These are phyloP conservation scores for Drosophila meridionalis DNA, from an alignment of 2,888 invertebrate genomes.

Conservation along the genomic window DNA sequence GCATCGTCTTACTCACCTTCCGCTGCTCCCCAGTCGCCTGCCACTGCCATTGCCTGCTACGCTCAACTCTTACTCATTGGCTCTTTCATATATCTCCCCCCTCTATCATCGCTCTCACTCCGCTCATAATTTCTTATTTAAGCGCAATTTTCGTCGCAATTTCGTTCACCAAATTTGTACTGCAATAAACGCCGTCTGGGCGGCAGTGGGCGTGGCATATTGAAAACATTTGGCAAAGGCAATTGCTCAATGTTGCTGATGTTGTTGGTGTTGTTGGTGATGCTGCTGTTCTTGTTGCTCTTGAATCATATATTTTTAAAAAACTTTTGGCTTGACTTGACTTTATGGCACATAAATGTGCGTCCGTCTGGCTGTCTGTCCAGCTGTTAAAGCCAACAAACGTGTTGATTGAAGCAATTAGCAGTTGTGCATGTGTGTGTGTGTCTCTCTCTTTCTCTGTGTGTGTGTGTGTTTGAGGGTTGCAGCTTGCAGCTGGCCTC, in stretches of 20 bases:
- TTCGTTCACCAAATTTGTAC: slow-evolving; percentile 48
- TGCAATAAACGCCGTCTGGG: slow-evolving; percentile 45
- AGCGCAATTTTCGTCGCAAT: slow-evolving; percentile 65
- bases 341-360: slow-evolving; percentile 22
- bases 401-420: slow-evolving; percentile 83
- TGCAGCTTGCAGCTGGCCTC: slow-evolving; percentile 51
- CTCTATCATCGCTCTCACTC: not conserved
- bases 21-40: not conserved
- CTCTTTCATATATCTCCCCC: too few species aligned
- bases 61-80: not conserved
- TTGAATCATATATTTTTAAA: slow-evolving; percentile 16
- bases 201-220: slow-evolving; percentile 42
- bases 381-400: slow-evolving; percentile 52
- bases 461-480: slow-evolving; percentile 31
- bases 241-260: slow-evolving; percentile 6
- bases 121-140: slow-evolving; percentile 60
- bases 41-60: not conserved
- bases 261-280: not conserved
- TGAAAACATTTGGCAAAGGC: slow-evolving; percentile 56
- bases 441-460: not conserved
- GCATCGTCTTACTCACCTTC: not conserved
- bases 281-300: slow-evolving; percentile 1
- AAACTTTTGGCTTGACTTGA: slow-evolving; percentile 31
- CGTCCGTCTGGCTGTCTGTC: slow-evolving; percentile 4
- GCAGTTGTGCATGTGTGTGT: slow-evolving; percentile 42